Conservation (phyloP, 2,888 invertebrate species). For the Polia nebulosa region DNA sequence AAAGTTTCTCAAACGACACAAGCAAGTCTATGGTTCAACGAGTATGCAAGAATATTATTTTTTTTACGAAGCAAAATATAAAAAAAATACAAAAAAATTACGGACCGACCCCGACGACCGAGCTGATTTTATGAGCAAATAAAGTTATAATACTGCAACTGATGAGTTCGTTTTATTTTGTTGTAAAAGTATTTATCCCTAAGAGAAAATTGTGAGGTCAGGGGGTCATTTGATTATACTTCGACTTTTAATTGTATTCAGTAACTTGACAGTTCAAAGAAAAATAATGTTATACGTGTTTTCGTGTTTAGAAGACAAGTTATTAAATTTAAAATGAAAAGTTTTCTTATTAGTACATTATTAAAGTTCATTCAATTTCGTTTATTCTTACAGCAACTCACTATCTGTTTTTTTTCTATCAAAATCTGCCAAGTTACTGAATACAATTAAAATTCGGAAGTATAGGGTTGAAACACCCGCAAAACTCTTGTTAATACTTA, state of each 20-base stretch:
- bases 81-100: constrained; percentile 74
- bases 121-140: constrained; percentile 75
- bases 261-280: too few relatives aligned
- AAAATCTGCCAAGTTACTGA: too few relatives aligned
- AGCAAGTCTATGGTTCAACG: constrained; percentile 70
- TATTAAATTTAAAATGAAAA: too few relatives aligned
- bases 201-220: not conserved
- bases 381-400: too few relatives aligned
- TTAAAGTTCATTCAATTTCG: too few relatives aligned
- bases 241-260: too few relatives aligned
- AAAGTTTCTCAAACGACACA: constrained; percentile 38
- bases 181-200: constrained; percentile 44
- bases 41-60: constrained; percentile 64
- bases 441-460: too few relatives aligned
- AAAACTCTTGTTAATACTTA: constrained; percentile 14
- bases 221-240: constrained; percentile 25
- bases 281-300: too few relatives aligned
- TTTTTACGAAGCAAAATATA: constrained; percentile 73
- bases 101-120: constrained; percentile 81
- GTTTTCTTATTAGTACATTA: too few relatives aligned
- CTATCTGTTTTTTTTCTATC: too few relatives aligned
- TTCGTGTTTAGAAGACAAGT: too few relatives aligned
- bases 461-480: constrained; percentile 7
- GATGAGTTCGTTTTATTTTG: constrained; percentile 62
- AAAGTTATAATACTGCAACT: constrained; percentile 71